phyloP scores from a whole-genome alignment of 2,113 vertebrate genomes.

The Muntiacus muntjak region DNA sequence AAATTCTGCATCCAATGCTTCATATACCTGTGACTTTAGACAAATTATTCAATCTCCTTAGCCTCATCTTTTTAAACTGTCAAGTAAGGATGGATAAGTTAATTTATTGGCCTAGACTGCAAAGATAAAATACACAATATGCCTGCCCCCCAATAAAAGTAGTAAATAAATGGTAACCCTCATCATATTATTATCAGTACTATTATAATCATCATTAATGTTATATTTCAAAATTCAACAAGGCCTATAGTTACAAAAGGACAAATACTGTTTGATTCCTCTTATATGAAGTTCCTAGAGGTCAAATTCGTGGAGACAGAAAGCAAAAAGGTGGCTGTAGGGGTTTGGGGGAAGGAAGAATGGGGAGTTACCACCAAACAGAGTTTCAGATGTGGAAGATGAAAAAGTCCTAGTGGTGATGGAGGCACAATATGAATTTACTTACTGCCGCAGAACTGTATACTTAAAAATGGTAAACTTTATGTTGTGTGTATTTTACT shows the following conservation, averaged over 20 bases:
- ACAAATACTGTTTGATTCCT: background rate
- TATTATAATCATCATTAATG: background rate
- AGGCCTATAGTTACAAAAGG: background rate
- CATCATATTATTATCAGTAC: background rate
- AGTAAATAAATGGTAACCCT: background rate
- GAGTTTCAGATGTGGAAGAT: background rate
- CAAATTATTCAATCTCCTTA: background rate
- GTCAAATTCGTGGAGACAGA: background rate
- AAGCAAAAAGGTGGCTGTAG: background rate
- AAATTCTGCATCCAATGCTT: background rate
- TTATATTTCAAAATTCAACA: background rate
- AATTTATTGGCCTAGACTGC: background rate
- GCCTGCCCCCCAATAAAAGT: background rate
- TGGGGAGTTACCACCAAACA: background rate
- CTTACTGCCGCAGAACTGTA: background rate
- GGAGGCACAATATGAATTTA: background rate
- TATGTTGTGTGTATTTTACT: too few species aligned
- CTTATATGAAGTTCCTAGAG: background rate
- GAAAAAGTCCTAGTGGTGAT: background rate
- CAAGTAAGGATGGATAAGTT: background rate
- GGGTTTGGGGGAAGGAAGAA: too few species aligned
- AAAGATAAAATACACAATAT: background rate
- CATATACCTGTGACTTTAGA: background rate
- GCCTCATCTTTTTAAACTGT: background rate
- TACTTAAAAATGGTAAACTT: background rate